phyloP scores from a whole-genome alignment of 2,888 invertebrate species.

The Flexamia atlantica region DNA sequence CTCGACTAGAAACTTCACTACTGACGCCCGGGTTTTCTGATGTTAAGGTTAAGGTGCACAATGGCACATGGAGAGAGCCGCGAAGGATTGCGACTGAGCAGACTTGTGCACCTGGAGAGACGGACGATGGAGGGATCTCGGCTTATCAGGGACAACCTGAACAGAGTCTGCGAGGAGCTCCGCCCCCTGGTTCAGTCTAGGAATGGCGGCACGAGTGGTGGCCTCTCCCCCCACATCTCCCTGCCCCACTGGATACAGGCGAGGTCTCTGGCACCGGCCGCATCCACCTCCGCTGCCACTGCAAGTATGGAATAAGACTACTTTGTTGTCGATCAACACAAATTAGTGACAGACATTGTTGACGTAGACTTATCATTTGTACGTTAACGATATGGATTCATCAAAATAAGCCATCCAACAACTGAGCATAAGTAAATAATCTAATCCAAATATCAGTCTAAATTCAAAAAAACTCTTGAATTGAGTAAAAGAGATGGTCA shows the following conservation, averaged over 20 bases:
- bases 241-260: constrained; percentile 49
- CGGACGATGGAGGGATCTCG: constrained; percentile 70
- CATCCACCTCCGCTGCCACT: background rate
- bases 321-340: too few species aligned
- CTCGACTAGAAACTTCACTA: too few species aligned
- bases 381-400: too few species aligned
- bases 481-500: too few species aligned
- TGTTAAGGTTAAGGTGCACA: background rate
- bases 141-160: constrained; percentile 72
- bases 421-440: too few species aligned
- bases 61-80: constrained; percentile 17
- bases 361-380: too few species aligned
- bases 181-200: constrained; percentile 83
- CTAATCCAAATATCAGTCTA: too few species aligned
- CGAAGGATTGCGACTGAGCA: constrained; percentile 1
- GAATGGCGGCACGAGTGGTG: constrained; percentile 75
- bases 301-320: constrained; percentile 1
- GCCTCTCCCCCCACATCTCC: constrained; percentile 60
- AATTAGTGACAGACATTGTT: too few species aligned
- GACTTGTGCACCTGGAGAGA: constrained; percentile 64
- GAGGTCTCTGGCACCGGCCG: background rate
- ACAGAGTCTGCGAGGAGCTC: constrained; percentile 80
- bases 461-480: too few species aligned
- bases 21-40: too few species aligned
- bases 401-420: too few species aligned